phyloP scores from a whole-genome alignment of 2,113 vertebrate genomes.

The Hippopotamus amphibius region DNA sequence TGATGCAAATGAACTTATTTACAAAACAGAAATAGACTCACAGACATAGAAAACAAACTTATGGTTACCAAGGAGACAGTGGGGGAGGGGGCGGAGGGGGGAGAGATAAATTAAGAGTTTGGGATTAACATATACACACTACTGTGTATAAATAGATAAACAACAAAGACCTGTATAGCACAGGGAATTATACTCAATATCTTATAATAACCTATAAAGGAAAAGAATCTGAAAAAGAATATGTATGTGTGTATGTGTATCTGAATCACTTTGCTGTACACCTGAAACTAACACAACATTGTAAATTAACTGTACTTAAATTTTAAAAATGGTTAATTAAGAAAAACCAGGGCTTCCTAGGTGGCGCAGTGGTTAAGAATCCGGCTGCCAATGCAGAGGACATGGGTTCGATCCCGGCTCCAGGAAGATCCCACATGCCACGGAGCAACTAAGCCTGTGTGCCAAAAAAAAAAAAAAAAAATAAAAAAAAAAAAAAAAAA shows the following conservation, averaged over 20 bases:
- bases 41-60: background rate
- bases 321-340: background rate
- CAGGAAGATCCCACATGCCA: no score
- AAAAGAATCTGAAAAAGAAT: no score
- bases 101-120: background rate
- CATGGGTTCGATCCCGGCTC: no score
- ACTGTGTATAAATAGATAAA: background rate
- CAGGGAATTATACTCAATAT: no score
- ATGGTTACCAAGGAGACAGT: background rate
- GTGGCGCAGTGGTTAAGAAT: no score
- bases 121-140: background rate
- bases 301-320: background rate
- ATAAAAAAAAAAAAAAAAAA: no score
- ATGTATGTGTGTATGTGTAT: background rate
- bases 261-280: background rate
- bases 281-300: background rate
- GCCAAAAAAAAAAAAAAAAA: no score
- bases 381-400: no score
- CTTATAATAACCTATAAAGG: no score
- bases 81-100: accelerated
- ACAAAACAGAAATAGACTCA: background rate
- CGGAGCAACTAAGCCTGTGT: no score
- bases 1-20: background rate
- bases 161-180: background rate
- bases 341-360: no score